Conservation (phyloP, 2,888 invertebrate genomes). For the Eurytoma adleriae region DNA sequence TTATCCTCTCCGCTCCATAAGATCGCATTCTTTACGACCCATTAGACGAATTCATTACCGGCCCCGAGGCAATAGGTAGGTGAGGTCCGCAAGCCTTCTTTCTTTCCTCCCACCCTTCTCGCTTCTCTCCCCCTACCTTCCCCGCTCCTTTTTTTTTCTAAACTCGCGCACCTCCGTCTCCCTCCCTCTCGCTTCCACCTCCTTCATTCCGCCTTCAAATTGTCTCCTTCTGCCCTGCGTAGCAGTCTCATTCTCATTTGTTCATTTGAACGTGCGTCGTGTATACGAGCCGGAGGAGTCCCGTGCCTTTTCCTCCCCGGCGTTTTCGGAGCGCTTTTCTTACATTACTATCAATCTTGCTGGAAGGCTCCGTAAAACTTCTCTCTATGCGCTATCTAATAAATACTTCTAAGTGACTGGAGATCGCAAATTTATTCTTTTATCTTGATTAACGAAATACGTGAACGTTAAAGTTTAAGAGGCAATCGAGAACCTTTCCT, state of each 20-base stretch:
- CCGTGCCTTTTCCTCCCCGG: slow-evolving; percentile 20
- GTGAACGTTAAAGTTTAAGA: slow-evolving; percentile 3
- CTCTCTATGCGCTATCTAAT: slow-evolving; percentile 39
- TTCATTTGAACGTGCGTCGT: slow-evolving; percentile 48
- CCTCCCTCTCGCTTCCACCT: slow-evolving; percentile 25
- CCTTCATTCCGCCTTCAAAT: slow-evolving; percentile 40
- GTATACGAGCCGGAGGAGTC: slow-evolving; percentile 20
- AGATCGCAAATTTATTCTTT: slow-evolving; percentile 50
- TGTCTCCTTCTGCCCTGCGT: slow-evolving; percentile 39
- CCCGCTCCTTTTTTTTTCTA: slow-evolving; percentile 29
- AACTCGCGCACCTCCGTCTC: slow-evolving; percentile 7
- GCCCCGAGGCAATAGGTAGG: slow-evolving; percentile 70
- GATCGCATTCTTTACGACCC: slow-evolving; percentile 76
- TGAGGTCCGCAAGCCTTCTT: slow-evolving; percentile 66
- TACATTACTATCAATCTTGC: slow-evolving; percentile 50
- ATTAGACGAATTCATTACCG: slow-evolving; percentile 76
- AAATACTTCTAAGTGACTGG: slow-evolving; percentile 52
- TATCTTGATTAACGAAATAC: slow-evolving; percentile 50
- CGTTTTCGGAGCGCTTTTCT: slow-evolving; percentile 35
- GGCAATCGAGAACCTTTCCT: too few species aligned
- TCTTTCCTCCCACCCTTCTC: slow-evolving; percentile 55
- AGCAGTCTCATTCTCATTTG: slow-evolving; percentile 58
- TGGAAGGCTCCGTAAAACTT: slow-evolving; percentile 29
- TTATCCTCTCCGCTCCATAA: slow-evolving; percentile 74
- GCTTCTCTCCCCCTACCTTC: slow-evolving; percentile 55